Base-by-base conservation (phyloP, 2,888 invertebrate genomes). In the Neria commutata region DNA sequence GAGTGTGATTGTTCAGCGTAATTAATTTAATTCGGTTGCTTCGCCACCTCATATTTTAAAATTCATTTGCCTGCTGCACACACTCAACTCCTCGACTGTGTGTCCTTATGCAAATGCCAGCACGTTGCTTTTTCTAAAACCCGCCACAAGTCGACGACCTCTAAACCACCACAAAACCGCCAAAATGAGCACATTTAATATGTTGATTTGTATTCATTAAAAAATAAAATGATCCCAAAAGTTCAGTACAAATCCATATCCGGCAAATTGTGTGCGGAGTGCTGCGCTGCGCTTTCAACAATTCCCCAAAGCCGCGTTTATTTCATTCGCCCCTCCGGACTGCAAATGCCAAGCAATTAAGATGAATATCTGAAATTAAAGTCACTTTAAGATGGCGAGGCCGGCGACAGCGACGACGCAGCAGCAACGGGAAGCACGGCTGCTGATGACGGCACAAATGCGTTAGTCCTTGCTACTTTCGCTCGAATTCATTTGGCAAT, bases 341-440 rank as follows among this genome's bases (percentile, higher is more conserved):
- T 34, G 50, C 33, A 47, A 52, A 53, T 50, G 56, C 45, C 52
- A n/a, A 60, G 60, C 68, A 69, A 71, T 74, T 70, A 69, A 70
- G 72, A 69, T 73, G 68, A 65, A 54, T 69, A 74, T 74, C 72
- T 71, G 58, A 72, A 74, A 71, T 73, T 66, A 69, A 72, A 72
- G 67, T 69, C 64, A 68, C 60, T 66, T 67, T 62, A 67, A 56
- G 50, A 45, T 33, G 37, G 11, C 46, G 46, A 54, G 54, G 55
- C 24, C 24, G 47, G 45, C 48, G 19, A 21, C 1, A 1, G 16
- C 8, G 33, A 33, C 45, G 46, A 54, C 29, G 29, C 37, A 45
- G 29, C 26, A 42, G 45, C n/a, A 29, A 47, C 26, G 46, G 29
- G 16, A 25, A 1, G 29, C 33, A 17, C n/a, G 6, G 47, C n/a